These are phyloP conservation scores for Parascotia fuliginaria DNA, from an alignment of 2,888 invertebrate genomes.

Conservation along the genomic window DNA sequence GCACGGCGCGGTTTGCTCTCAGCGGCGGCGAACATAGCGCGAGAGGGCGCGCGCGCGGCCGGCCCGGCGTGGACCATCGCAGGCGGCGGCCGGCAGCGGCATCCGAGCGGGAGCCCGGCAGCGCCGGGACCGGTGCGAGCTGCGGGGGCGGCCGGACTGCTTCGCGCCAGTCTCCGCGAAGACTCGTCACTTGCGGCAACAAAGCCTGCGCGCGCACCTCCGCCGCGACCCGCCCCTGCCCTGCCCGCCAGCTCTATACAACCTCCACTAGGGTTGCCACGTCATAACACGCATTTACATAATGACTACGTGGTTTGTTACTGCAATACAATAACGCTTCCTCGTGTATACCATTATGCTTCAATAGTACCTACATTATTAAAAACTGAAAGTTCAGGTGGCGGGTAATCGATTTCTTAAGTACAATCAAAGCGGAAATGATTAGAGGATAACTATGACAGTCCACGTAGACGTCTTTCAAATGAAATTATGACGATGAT, in stretches of 20 bases:
- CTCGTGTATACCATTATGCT: conserved; percentile 17
- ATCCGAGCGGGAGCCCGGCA: conserved; percentile 82
- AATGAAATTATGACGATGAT: no score
- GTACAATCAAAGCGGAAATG: no score
- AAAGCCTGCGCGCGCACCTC: conserved; percentile 41
- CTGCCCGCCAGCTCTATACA: conserved; percentile 61
- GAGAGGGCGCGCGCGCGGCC: conserved; percentile 83
- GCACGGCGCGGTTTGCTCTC: conserved; percentile 82
- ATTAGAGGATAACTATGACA: no score
- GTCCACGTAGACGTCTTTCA: no score
- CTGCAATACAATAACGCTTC: conserved; percentile 29
- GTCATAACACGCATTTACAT: conserved; percentile 49
- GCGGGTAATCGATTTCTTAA: no score
- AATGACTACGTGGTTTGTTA: conserved; percentile 28
- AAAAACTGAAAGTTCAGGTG: conserved; percentile 13
- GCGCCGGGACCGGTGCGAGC: conserved; percentile 79
- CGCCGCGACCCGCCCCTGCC: conserved; percentile 43
- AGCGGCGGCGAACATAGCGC: conserved; percentile 84
- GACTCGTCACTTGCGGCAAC: conserved; percentile 38
- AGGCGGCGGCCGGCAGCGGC: conserved; percentile 84
- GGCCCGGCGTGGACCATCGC: conserved; percentile 86
- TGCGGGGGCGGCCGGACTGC: conserved; percentile 80
- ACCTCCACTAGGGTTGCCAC: conserved; percentile 68
- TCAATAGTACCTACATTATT: conserved; percentile 33
- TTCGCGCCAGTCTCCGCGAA: conserved; percentile 64